Percentiles rank a stretch among this genome's conserved stretches.
Evolutionary conservation across 2,888 invertebrate species (phyloP).

Genomic region (Pasiphila rectangulata): DNA sequence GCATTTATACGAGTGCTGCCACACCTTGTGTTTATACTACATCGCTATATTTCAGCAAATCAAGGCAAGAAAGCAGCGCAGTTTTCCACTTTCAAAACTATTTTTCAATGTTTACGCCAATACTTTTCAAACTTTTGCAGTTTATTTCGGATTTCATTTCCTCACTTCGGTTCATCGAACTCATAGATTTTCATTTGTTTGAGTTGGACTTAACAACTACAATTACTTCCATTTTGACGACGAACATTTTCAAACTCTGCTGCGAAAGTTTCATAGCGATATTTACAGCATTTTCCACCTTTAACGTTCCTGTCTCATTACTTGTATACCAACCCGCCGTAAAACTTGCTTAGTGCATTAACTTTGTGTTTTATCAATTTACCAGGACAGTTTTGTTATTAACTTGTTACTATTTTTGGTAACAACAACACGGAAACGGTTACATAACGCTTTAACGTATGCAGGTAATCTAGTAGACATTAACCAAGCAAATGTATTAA

Average conservation of each 20-base stretch:
- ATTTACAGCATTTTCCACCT: background rate
- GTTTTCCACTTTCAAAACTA: constrained; percentile 23
- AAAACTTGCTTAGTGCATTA: background rate
- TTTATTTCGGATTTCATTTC: constrained; percentile 22
- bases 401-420: too few species aligned
- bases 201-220: background rate
- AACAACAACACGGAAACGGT: background rate
- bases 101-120: constrained; percentile 32
- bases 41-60: constrained; percentile 20
- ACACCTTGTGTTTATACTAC: constrained; percentile 31
- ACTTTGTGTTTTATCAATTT: too few species aligned
- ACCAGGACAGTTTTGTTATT: too few species aligned
- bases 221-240: background rate
- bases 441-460: constrained; percentile 6
- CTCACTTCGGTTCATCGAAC: background rate
- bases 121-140: constrained; percentile 29
- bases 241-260: background rate
- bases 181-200: background rate
- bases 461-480: constrained; percentile 31
- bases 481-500: constrained; percentile 46
- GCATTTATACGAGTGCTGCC: constrained; percentile 32
- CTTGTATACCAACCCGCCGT: background rate
- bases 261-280: background rate
- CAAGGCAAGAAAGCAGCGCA: constrained; percentile 22
- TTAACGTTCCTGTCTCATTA: background rate